phyloP scores from a whole-genome alignment of 2,113 vertebrate species.

The Clarias gariepinus region DNA sequence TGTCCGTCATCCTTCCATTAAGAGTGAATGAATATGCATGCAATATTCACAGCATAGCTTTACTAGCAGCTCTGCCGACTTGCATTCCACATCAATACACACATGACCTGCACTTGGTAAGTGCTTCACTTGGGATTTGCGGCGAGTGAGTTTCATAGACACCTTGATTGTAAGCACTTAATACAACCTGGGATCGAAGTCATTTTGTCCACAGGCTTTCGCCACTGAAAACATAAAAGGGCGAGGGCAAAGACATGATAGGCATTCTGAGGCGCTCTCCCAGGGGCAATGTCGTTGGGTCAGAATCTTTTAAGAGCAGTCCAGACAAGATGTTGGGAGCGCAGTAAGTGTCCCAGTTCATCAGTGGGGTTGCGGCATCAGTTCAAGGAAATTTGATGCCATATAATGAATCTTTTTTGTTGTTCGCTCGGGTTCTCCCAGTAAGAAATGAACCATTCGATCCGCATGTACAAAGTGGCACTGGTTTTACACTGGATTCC shows the following conservation, averaged over 20 bases:
- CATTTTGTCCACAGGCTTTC: background rate
- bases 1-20: background rate
- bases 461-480: no score
- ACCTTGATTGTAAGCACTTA: background rate
- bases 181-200: background rate
- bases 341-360: no score
- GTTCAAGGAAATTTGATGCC: no score
- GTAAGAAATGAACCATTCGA: no score
- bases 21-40: constrained; percentile 18
- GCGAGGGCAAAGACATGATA: background rate
- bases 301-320: background rate
- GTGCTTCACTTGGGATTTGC: constrained; percentile 3
- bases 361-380: no score
- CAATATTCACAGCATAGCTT: background rate
- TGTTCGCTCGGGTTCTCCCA: no score
- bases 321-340: background rate
- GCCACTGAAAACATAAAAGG: background rate
- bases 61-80: background rate
- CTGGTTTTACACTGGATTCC: no score
- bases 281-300: background rate
- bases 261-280: background rate
- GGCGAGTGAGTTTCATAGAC: constrained; percentile 7
- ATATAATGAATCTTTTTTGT: no score
- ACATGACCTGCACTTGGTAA: constrained; percentile 16
- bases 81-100: constrained; percentile 17